Percentiles rank a stretch among this genome's conserved stretches.
These are phyloP conservation scores for Rhinichthys klamathensis DNA, from an alignment of 2,113 vertebrate species.

Conservation along the genomic window DNA sequence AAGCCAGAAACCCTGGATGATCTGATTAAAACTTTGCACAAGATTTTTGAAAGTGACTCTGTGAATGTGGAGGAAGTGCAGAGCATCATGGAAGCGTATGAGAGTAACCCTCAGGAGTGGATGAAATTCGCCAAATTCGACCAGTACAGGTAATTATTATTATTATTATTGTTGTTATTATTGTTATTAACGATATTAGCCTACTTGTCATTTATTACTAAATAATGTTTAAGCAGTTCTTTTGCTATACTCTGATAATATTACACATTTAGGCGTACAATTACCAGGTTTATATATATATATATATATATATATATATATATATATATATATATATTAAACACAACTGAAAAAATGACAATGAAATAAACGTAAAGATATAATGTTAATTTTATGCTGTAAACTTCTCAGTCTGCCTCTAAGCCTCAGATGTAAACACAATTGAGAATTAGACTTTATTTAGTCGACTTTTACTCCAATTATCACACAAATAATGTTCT, in stretches of 20 bases:
- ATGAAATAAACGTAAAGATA: neutral
- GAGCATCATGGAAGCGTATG: slow-evolving; percentile 87
- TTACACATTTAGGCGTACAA: neutral
- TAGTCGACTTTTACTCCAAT: neutral
- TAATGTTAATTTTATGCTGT: neutral
- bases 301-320: no score
- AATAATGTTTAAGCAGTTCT: neutral
- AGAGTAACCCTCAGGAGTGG: slow-evolving; percentile 90
- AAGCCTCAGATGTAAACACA: neutral
- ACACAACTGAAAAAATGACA: neutral
- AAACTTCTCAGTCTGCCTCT: neutral
- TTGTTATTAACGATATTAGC: neutral
- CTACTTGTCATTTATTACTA: no score
- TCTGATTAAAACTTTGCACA: slow-evolving; percentile 81
- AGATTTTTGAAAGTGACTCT: slow-evolving; percentile 81
- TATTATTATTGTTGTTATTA: neutral
- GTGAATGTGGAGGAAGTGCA: slow-evolving; percentile 90
- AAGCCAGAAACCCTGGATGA: slow-evolving; percentile 84
- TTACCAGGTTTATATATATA: neutral
- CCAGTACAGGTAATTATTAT: slow-evolving; percentile 83
- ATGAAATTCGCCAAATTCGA: slow-evolving; percentile 85
- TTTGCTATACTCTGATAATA: neutral
- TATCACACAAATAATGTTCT: neutral
- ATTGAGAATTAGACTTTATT: neutral
- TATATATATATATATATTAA: neutral